Conservation (phyloP, 2,797 vertebrate species). For the Manis crassicaudata region DNA sequence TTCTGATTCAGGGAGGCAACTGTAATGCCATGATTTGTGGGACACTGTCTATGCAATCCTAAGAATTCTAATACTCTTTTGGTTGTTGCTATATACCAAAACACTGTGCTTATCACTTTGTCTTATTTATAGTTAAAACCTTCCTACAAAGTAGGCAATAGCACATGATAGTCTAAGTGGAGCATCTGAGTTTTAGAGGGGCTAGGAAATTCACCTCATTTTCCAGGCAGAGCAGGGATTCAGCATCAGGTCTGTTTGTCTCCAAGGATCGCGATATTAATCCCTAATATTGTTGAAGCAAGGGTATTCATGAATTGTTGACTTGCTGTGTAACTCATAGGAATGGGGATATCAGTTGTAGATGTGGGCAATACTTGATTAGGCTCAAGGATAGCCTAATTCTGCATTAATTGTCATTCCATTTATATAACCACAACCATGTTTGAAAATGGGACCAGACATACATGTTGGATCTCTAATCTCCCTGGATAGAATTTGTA, state of each 20-base stretch:
- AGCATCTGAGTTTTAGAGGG: neutral
- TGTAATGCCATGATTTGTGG: slow-evolving; percentile 34
- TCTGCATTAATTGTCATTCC: neutral
- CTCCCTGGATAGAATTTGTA: slow-evolving; percentile 41
- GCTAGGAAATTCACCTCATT: slow-evolving; percentile 1
- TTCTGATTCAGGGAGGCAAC: neutral
- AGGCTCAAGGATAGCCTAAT: slow-evolving; percentile 13
- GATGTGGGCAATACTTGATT: neutral
- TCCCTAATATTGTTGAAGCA: neutral
- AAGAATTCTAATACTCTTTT: slow-evolving; percentile 36
- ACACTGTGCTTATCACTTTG: neutral
- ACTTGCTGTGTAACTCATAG: neutral
- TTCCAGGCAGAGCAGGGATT: neutral
- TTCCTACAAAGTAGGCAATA: neutral
- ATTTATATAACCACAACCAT: neutral
- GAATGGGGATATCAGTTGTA: neutral
- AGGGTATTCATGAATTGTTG: neutral
- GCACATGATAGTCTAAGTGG: neutral
- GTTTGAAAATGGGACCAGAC: slow-evolving; percentile 48
- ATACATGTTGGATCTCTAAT: neutral
- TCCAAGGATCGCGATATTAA: neutral
- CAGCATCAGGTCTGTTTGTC: neutral
- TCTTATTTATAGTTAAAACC: neutral
- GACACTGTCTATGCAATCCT: neutral
- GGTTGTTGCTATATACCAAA: neutral